Evolutionary conservation across 2,797 vertebrate species (phyloP).

Genomic region (Tamandua tetradactyla): DNA sequence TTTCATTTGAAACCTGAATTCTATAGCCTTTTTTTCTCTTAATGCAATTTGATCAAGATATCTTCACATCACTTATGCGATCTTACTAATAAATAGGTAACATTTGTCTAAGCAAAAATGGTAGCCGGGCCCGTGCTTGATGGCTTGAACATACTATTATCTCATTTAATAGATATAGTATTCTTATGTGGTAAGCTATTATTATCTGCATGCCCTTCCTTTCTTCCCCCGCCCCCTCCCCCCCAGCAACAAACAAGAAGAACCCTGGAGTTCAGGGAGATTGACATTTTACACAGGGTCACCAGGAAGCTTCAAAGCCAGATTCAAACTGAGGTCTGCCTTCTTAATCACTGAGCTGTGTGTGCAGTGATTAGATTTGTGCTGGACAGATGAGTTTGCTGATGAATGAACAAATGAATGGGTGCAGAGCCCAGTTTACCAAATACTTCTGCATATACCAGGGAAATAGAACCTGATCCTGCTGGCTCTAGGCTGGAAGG

Average conservation of each 20-base stretch:
- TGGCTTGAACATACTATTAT: neutral
- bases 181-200: neutral
- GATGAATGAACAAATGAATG: slow-evolving; percentile 62
- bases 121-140: neutral
- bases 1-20: too few relatives aligned
- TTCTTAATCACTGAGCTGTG: neutral
- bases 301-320: slow-evolving; percentile 5
- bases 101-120: neutral
- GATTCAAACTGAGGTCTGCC: slow-evolving; percentile 26
- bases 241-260: slow-evolving; percentile 1
- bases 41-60: too few relatives aligned
- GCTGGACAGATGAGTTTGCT: slow-evolving; percentile 20
- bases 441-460: slow-evolving; percentile 7
- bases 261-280: slow-evolving; percentile 5
- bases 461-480: slow-evolving; percentile 2
- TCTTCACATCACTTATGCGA: neutral
- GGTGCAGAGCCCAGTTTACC: neutral
- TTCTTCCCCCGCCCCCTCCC: too few relatives aligned
- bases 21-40: too few relatives aligned
- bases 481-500: slow-evolving; percentile 25
- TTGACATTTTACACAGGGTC: neutral
- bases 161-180: slow-evolving; percentile 38
- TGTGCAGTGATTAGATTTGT: neutral
- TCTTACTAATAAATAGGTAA: slow-evolving; percentile 6
- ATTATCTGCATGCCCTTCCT: neutral